A percentile compares a stretch with the other conserved stretches of the same genome.
These are phyloP conservation scores for Halyomorpha halys DNA, from an alignment of 1,140 invertebrate genomes.

Conservation along the genomic window DNA sequence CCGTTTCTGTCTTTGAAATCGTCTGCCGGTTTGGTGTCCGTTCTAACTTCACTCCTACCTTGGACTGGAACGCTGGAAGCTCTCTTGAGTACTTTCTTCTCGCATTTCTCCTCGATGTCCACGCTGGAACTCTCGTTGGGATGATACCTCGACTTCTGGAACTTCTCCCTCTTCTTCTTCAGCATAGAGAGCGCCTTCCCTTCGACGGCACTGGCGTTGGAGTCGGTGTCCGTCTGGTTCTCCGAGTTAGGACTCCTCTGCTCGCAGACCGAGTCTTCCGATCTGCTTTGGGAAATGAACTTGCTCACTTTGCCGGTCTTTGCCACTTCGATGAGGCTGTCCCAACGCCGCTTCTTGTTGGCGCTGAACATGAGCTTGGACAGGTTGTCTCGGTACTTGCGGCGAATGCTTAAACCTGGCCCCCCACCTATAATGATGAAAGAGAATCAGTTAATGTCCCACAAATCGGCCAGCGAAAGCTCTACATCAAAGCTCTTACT, in stretches of 20 bases:
- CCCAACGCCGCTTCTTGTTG: constrained; percentile 43
- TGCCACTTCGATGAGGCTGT: constrained; percentile 75
- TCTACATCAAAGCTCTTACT: constrained; percentile 30
- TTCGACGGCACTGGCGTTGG: constrained; percentile 36
- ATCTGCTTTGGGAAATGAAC: constrained; percentile 59
- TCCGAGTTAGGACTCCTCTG: constrained; percentile 28
- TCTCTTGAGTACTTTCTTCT: constrained; percentile 41
- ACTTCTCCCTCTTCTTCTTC: constrained; percentile 66
- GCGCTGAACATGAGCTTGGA: constrained; percentile 27
- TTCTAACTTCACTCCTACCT: constrained; percentile 24
- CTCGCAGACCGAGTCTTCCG: constrained; percentile 69
- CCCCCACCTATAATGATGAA: constrained; percentile 2
- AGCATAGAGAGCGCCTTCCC: constrained; percentile 50
- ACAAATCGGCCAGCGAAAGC: background rate
- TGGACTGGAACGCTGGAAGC: constrained; percentile 45
- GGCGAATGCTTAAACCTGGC: constrained; percentile 6
- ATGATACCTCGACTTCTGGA: constrained; percentile 59
- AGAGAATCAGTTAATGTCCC: too few relatives aligned
- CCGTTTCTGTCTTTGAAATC: constrained; percentile 38
- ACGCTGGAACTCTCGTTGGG: constrained; percentile 41
- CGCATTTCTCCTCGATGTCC: constrained; percentile 34
- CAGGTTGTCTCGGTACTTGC: constrained; percentile 24
- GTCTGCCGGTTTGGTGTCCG: constrained; percentile 19
- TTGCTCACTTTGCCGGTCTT: constrained; percentile 61
- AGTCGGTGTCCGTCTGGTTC: constrained; percentile 39